These are phyloP conservation scores for Cephus rjabovi DNA, from an alignment of 2,888 invertebrate genomes.

Conservation along the genomic window DNA sequence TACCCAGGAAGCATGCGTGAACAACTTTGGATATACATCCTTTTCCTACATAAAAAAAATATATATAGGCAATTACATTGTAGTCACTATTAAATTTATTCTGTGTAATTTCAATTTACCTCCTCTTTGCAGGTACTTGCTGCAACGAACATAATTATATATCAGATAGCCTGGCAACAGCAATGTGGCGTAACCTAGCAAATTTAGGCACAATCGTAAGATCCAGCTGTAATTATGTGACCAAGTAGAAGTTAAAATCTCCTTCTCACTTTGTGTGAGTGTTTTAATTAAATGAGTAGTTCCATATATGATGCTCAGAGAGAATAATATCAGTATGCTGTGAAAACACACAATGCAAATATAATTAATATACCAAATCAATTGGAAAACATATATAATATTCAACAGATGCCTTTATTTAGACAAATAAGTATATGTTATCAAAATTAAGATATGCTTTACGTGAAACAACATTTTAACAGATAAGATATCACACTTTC, in stretches of 20 bases:
- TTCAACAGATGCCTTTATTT: too few species aligned
- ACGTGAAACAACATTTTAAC: too few species aligned
- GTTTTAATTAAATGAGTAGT: slow-evolving; percentile 65
- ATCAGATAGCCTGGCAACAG: slow-evolving; percentile 87
- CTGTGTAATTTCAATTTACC: slow-evolving; percentile 67
- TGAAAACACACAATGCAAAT: slow-evolving; percentile 56
- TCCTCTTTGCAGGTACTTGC: slow-evolving; percentile 83
- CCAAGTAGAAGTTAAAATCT: slow-evolving; percentile 54
- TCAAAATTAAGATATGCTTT: too few species aligned
- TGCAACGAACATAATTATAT: slow-evolving; percentile 82
- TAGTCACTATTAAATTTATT: neutral
- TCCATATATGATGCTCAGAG: slow-evolving; percentile 66
- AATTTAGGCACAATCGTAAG: slow-evolving; percentile 80
- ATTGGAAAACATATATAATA: too few species aligned
- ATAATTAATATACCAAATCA: neutral
- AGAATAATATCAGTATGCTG: slow-evolving; percentile 66
- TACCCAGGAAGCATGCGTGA: slow-evolving; percentile 70
- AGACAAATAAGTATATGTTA: too few species aligned
- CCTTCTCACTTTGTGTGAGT: slow-evolving; percentile 48
- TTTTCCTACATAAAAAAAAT: slow-evolving; percentile 51
- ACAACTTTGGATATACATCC: slow-evolving; percentile 66
- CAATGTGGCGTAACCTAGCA: slow-evolving; percentile 89
- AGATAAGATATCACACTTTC: neutral
- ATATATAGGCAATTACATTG: neutral
- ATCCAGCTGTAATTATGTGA: slow-evolving; percentile 78